Evolutionary conservation across 2,797 vertebrate genomes (phyloP).

Genomic region (Natrix natrix): DNA sequence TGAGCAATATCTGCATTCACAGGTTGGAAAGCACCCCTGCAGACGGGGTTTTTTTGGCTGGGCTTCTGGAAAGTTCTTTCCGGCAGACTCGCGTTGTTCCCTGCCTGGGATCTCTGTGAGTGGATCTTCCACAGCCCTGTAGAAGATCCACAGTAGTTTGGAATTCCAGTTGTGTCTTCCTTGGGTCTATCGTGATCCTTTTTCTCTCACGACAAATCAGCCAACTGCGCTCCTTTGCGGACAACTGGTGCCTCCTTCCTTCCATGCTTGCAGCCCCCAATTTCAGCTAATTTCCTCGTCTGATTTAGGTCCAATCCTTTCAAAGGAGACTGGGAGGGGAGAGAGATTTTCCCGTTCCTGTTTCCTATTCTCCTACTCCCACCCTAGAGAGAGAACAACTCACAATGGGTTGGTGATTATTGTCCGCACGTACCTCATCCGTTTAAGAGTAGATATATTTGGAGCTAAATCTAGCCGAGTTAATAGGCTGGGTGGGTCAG

Average conservation of each 20-base stretch:
- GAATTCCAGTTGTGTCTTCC: not conserved
- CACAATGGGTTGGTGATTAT: not conserved
- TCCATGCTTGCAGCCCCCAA: not conserved
- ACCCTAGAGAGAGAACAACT: not conserved
- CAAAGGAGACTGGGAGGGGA: not conserved
- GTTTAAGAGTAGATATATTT: not conserved
- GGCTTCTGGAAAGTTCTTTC: not conserved
- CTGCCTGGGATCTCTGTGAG: not conserved
- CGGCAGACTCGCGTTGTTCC: not conserved
- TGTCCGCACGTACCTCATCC: not conserved
- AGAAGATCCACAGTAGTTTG: too few relatives aligned
- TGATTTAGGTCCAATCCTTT: not conserved
- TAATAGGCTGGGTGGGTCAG: not conserved
- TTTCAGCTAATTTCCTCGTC: not conserved
- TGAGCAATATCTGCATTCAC: not conserved
- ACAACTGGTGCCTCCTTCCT: not conserved
- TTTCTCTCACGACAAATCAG: not conserved
- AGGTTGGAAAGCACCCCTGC: not conserved
- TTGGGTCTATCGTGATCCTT: not conserved
- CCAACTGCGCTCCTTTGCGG: not conserved
- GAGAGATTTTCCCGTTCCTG: not conserved
- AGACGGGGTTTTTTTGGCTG: too few relatives aligned
- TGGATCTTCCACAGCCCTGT: not conserved
- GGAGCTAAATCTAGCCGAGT: not conserved
- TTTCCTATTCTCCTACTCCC: not conserved